A percentile compares a stretch with the other conserved stretches of the same genome.
These are phyloP conservation scores for Antedon mediterranea DNA, from an alignment of 53 echinoderm and acorn worm species.

Conservation along the genomic window DNA sequence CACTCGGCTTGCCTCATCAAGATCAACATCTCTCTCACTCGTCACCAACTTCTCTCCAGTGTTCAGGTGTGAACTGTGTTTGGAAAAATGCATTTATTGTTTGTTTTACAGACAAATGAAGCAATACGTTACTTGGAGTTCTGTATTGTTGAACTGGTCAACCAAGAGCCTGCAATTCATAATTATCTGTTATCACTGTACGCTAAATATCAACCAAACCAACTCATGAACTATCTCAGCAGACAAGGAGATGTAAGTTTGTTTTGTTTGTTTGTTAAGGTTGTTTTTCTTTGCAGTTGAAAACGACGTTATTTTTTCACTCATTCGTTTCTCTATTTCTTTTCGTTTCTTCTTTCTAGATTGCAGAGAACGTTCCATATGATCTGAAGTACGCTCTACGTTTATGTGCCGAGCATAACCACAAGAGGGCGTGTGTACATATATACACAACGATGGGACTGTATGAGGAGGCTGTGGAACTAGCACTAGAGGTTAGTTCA, in stretches of 20 bases:
- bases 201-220: constrained; percentile 60
- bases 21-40: too few species aligned
- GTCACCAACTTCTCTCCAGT: too few species aligned
- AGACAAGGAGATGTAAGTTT: constrained; percentile 77
- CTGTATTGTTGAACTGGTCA: constrained; percentile 52
- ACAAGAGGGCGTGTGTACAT: constrained; percentile 84
- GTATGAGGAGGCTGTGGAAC: constrained; percentile 89
- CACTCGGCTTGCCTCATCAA: too few species aligned
- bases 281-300: too few species aligned
- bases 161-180: constrained; percentile 87
- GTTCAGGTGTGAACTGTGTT: background rate
- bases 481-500: constrained; percentile 64
- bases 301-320: too few species aligned
- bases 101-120: constrained; percentile 45
- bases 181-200: constrained; percentile 88
- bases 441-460: constrained; percentile 96
- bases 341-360: constrained; percentile 23
- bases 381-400: constrained; percentile 87
- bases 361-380: constrained; percentile 63
- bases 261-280: too few species aligned
- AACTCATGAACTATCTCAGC: constrained; percentile 72
- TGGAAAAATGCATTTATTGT: background rate
- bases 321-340: too few species aligned
- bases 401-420: constrained; percentile 69
- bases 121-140: constrained; percentile 84